These are phyloP conservation scores for Cochlearius cochlearius DNA, from an alignment of 2,113 vertebrate genomes.

Conservation along the genomic window DNA sequence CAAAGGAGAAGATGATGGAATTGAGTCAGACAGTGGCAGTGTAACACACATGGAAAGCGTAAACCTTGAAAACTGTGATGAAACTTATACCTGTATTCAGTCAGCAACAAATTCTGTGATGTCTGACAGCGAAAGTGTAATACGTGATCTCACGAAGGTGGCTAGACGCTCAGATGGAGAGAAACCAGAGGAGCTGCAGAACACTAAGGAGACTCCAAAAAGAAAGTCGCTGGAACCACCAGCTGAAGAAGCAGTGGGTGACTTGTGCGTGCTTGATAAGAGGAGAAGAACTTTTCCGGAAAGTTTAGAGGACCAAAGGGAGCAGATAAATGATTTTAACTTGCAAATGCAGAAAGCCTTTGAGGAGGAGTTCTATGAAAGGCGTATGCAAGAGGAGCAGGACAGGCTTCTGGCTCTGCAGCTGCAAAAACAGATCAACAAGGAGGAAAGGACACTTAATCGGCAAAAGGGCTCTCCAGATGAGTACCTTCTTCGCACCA, in stretches of 20 bases:
- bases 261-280: constrained; percentile 45
- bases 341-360: constrained; percentile 65
- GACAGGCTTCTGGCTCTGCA: constrained; percentile 84
- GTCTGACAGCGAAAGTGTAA: not conserved
- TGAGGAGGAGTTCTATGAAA: constrained; percentile 75
- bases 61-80: not conserved
- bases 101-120: not conserved
- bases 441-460: constrained; percentile 73
- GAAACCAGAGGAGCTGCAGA: not conserved
- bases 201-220: constrained; percentile 39
- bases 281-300: constrained; percentile 43
- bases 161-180: not conserved
- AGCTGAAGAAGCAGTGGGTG: constrained; percentile 23
- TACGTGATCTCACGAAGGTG: not conserved
- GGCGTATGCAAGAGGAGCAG: constrained; percentile 84
- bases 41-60: not conserved
- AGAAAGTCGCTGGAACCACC: constrained; percentile 49
- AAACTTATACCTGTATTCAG: not conserved
- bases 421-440: constrained; percentile 83
- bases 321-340: constrained; percentile 7
- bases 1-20: not conserved
- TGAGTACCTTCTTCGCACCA: constrained; percentile 81
- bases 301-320: not conserved
- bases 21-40: not conserved
- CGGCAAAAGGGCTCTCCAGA: constrained; percentile 84